Conservation (phyloP, 2,113 vertebrate genomes). For the Xenopus laevis region DNA sequence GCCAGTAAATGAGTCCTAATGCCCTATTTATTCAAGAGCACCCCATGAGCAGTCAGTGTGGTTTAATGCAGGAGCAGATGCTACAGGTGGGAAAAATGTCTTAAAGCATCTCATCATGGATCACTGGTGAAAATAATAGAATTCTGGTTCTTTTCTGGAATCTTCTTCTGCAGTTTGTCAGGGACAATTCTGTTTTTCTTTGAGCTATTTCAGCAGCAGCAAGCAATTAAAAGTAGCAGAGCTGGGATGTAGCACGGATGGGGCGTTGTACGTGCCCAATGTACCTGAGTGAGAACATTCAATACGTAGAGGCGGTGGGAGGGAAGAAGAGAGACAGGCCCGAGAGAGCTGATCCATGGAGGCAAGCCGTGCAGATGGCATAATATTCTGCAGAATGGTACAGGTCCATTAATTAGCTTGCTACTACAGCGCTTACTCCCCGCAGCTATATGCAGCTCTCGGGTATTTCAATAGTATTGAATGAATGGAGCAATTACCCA, state of each 20-base stretch:
- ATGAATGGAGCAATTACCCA: constrained; percentile 51
- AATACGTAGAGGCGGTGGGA: background rate
- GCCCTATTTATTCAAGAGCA: too few relatives aligned
- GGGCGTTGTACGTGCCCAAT: background rate
- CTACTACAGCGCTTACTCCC: constrained; percentile 47
- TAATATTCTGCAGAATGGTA: constrained; percentile 50
- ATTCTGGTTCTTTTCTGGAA: too few relatives aligned
- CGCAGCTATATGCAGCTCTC: constrained; percentile 55
- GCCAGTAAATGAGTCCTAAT: too few relatives aligned
- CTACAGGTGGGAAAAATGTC: too few relatives aligned
- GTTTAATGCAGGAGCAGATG: too few relatives aligned
- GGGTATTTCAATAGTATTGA: constrained; percentile 55
- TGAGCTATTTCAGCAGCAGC: too few relatives aligned
- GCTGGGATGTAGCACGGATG: background rate
- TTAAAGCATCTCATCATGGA: too few relatives aligned
- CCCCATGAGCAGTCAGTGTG: too few relatives aligned
- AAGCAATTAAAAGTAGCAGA: too few relatives aligned
- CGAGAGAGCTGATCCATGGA: constrained; percentile 43
- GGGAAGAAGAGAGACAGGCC: background rate
- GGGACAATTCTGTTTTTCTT: too few relatives aligned
- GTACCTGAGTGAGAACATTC: background rate
- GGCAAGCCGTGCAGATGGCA: constrained; percentile 45
- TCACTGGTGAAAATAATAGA: too few relatives aligned
- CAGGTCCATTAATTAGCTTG: constrained; percentile 55
- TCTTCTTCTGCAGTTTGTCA: too few relatives aligned